Evolutionary conservation across 2,888 invertebrate species (phyloP).

Genomic region (Megamerina dolium): DNA sequence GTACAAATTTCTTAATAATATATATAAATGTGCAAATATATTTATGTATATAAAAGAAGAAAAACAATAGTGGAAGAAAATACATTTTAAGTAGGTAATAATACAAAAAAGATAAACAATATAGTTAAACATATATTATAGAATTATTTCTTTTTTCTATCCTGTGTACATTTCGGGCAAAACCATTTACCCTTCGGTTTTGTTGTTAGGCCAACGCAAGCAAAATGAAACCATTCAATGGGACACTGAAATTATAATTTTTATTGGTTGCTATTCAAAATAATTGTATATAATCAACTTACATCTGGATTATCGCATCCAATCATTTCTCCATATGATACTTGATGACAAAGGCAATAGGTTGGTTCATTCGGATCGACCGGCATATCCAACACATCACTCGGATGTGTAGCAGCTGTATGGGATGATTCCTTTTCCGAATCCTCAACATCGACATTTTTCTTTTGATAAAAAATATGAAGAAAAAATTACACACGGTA

Average conservation of each 20-base stretch:
- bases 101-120: too few relatives aligned
- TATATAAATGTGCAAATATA: too few relatives aligned
- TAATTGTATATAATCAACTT: slow-evolving; percentile 14
- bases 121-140: too few relatives aligned
- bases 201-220: slow-evolving; percentile 77
- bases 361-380: slow-evolving; percentile 98
- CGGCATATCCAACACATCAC: slow-evolving; percentile 85
- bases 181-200: slow-evolving; percentile 93
- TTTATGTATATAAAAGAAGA: too few relatives aligned
- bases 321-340: slow-evolving; percentile 92
- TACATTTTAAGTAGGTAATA: too few relatives aligned
- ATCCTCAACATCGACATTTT: slow-evolving; percentile 50
- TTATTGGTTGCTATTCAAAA: background rate
- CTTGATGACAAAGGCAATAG: slow-evolving; percentile 96
- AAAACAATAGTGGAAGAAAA: too few relatives aligned
- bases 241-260: slow-evolving; percentile 49
- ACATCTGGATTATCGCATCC: slow-evolving; percentile 83
- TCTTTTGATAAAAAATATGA: too few relatives aligned
- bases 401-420: slow-evolving; percentile 62
- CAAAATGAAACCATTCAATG: slow-evolving; percentile 92
- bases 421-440: slow-evolving; percentile 53
- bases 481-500: too few relatives aligned
- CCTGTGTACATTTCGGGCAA: slow-evolving; percentile 85
- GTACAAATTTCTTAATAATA: too few relatives aligned
- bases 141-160: slow-evolving; percentile 71